Evolutionary conservation across 2,113 vertebrate genomes (phyloP).

Genomic region (Paramormyrops kingsleyae): DNA sequence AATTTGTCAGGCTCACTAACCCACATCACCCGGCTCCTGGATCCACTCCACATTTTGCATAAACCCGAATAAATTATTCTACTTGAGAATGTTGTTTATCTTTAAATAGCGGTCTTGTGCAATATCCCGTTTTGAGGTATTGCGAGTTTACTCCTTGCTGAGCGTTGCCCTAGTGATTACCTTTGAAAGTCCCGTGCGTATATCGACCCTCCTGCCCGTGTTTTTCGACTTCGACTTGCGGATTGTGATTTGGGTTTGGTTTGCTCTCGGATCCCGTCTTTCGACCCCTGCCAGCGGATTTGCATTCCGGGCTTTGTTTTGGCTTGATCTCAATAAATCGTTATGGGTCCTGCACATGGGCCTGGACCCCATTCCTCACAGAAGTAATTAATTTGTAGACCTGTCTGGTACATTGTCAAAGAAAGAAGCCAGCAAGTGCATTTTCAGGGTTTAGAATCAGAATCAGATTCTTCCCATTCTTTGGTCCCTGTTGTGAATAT

Average conservation of each 20-base stretch:
- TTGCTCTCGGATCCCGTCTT: background rate
- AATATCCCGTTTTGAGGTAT: background rate
- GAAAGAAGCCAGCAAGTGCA: background rate
- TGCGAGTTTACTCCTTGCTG: background rate
- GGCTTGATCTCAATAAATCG: background rate
- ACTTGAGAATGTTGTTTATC: background rate
- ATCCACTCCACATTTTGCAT: background rate
- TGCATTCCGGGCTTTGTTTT: background rate
- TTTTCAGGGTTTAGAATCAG: background rate
- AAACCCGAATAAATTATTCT: background rate
- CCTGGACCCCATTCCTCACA: background rate
- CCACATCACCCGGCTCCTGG: background rate
- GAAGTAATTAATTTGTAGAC: background rate
- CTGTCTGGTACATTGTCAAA: background rate
- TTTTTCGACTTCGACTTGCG: background rate
- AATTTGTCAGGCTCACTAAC: background rate
- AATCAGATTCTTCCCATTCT: background rate
- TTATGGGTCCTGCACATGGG: background rate
- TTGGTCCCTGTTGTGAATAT: background rate
- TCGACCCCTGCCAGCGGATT: background rate
- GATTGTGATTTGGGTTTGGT: background rate
- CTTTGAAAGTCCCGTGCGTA: background rate
- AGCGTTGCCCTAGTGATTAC: background rate
- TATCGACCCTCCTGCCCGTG: background rate
- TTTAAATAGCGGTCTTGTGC: background rate